phyloP scores from a whole-genome alignment of 2,797 vertebrate genomes.

The Psittacula derbiana region DNA sequence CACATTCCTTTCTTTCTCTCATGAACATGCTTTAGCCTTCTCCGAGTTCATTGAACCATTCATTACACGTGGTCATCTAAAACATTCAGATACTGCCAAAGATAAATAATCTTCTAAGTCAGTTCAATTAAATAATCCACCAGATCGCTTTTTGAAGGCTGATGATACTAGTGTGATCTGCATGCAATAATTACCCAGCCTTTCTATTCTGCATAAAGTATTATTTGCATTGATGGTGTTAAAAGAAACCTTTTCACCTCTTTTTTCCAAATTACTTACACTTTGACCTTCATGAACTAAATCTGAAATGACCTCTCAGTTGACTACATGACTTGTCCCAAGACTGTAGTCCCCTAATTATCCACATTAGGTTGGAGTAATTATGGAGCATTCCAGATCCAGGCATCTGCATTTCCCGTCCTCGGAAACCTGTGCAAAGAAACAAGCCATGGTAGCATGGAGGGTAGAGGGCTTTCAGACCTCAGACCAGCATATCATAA shows the following conservation, averaged over 20 bases:
- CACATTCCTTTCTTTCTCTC: background rate
- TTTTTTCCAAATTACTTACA: background rate
- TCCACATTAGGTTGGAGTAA: background rate
- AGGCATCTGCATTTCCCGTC: background rate
- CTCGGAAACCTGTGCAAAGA: background rate
- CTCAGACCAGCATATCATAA: background rate
- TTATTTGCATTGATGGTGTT: background rate
- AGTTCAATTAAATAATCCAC: background rate
- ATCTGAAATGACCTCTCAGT: background rate
- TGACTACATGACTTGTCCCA: background rate
- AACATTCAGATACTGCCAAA: background rate
- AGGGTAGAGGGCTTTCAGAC: background rate
- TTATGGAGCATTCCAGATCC: background rate
- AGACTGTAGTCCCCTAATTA: background rate
- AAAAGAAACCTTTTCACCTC: background rate
- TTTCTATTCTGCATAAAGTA: background rate
- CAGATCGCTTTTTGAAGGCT: background rate
- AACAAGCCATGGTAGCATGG: rapidly evolving
- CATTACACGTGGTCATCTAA: background rate
- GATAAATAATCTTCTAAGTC: background rate
- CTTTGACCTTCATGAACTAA: background rate
- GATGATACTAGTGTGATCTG: background rate
- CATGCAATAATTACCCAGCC: background rate
- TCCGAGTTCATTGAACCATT: background rate
- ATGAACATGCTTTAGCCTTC: background rate